Evolutionary conservation across 2,113 vertebrate genomes (phyloP).

Genomic region (Lota lota): DNA sequence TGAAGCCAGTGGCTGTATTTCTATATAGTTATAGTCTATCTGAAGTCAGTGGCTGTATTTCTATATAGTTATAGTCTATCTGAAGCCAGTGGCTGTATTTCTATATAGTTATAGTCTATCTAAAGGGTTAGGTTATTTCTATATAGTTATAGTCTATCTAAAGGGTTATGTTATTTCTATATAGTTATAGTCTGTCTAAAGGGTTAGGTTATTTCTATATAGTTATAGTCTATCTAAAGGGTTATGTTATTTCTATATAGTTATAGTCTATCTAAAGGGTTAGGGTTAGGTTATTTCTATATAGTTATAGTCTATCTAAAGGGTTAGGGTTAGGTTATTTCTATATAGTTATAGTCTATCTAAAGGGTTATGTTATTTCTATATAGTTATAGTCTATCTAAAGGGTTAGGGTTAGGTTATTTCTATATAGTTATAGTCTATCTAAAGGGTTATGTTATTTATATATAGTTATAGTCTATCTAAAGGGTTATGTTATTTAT

Average conservation of each 20-base stretch:
- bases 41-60: no score
- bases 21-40: not conserved
- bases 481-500: not conserved
- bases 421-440: not conserved
- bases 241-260: not conserved
- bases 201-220: not conserved
- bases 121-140: not conserved
- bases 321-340: not conserved
- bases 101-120: not conserved
- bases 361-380: not conserved
- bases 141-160: not conserved
- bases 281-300: not conserved
- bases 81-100: not conserved
- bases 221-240: not conserved
- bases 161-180: no score
- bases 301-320: not conserved
- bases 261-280: no score
- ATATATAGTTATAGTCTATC: not conserved
- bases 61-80: not conserved
- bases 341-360: not conserved
- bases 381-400: not conserved
- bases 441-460: no score
- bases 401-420: not conserved
- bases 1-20: not conserved
- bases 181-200: no score